Conservation (phyloP, 2,797 vertebrate species). For the Malurus splendens region DNA sequence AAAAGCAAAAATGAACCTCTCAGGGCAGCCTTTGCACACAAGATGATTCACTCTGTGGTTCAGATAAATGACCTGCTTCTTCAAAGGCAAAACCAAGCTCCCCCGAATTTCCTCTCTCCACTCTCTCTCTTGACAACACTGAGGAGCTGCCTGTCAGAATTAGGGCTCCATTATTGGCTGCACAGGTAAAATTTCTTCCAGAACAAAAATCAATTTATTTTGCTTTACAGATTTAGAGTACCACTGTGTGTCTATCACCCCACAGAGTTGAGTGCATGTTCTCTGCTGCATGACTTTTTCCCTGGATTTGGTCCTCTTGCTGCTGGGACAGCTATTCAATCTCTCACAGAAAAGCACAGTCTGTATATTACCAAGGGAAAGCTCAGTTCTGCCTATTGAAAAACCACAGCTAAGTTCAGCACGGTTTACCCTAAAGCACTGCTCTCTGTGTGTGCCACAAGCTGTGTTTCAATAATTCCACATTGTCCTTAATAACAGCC, state of each 20-base stretch:
- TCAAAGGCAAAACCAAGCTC: background rate
- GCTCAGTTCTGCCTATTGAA: background rate
- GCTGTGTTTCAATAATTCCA: background rate
- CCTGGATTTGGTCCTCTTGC: background rate
- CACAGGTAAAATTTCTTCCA: background rate
- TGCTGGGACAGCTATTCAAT: background rate
- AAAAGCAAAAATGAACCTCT: background rate
- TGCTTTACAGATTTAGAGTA: background rate
- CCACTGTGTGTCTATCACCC: background rate
- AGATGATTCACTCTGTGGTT: background rate
- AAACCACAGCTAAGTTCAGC: background rate
- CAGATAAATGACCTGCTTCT: background rate
- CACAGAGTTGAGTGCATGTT: background rate
- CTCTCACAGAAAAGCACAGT: background rate
- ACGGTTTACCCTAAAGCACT: background rate
- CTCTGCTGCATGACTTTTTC: background rate
- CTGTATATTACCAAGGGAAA: conserved; percentile 13
- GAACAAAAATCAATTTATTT: background rate
- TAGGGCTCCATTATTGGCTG: background rate
- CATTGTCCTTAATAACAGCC: background rate
- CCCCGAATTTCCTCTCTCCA: background rate
- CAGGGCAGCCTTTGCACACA: background rate
- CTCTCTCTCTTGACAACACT: background rate
- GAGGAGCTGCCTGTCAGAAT: background rate
- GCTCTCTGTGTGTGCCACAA: background rate